Base-by-base conservation (phyloP, 2,888 invertebrate genomes). In the Agonopterix arenella region DNA sequence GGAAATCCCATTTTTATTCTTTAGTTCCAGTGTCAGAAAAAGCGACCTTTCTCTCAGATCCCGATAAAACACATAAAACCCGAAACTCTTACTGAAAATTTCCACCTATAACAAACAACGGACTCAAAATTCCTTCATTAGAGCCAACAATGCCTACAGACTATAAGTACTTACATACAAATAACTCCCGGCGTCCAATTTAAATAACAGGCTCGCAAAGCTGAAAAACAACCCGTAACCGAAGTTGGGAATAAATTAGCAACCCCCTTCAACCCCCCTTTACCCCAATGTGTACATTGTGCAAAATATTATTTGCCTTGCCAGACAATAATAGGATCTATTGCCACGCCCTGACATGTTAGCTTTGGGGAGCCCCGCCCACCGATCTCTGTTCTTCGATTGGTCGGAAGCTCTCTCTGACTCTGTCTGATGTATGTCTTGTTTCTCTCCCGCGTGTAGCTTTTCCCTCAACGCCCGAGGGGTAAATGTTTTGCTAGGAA, bases 261-360 rank as follows among this genome's bases (percentile, higher is more conserved):
- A 80, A 72, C 71, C 73, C 78, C 76, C 73, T 72, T 72, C 58
- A 38, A 67, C 69, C 74, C 74, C 80, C 77, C 72, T 69, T 73
- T 75, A 77, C 68, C 76, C 84, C 90, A 91, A 90, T 92, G 92
- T 92, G 90, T 92, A 92, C 91, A 91, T 91, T 92, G 92, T 91
- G 90, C 91, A 91, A 90, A 92, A 92, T 92, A 92, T 92, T 92
- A 92, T 92, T 92, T 92, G 92, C 92, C 90, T 92, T 91, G 90
- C 91, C 90, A 90, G 89, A 89, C 86, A 86, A 88, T 89, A 89
- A 84, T 90, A 82, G 84, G 85, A 88, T 86, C 84, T 84, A 80
- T 68, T 76, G 85, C 84, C 80, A 75, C 88, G 84, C 88, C 86
- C 84, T 89, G 90, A 90, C 89, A 89, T 89, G 88, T 89, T 88